Evolutionary conservation across 2,888 invertebrate genomes (phyloP).

Genomic region (Clitarchus hookeri): DNA sequence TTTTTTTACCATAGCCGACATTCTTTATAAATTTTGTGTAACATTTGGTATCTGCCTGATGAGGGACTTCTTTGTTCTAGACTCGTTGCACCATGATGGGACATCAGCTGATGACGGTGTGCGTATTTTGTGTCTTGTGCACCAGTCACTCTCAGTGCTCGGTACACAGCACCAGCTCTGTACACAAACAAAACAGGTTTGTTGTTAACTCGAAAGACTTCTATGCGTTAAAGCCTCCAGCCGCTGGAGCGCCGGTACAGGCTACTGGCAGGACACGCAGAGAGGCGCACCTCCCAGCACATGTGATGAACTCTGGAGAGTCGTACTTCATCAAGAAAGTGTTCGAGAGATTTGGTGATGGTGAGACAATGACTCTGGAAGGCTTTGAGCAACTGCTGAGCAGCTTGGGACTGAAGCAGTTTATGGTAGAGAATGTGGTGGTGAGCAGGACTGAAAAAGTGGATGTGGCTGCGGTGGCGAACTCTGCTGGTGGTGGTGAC

Average conservation of each 20-base stretch:
- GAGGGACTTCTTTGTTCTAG: background rate
- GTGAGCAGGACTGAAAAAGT: background rate
- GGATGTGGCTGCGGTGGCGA: background rate
- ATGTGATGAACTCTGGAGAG: conserved; percentile 20
- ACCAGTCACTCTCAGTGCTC: conserved; percentile 35
- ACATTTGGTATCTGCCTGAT: background rate
- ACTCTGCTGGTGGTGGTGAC: background rate
- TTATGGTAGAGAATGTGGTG: background rate
- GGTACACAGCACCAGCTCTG: background rate
- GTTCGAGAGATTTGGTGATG: conserved; percentile 69
- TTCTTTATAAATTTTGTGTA: too few species aligned
- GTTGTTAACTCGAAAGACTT: background rate
- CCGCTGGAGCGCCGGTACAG: background rate
- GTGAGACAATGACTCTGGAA: conserved; percentile 62
- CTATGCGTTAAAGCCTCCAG: background rate
- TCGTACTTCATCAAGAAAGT: conserved; percentile 65
- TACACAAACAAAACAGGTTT: background rate
- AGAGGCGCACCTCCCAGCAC: background rate
- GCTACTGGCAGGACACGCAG: background rate
- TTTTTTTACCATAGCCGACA: too few species aligned
- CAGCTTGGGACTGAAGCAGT: conserved; percentile 61
- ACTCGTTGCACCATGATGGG: conserved; percentile 34
- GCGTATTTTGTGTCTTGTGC: conserved; percentile 39
- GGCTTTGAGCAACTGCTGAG: conserved; percentile 72
- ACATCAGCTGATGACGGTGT: conserved; percentile 37